Evolutionary conservation across 2,888 invertebrate genomes (phyloP), one percentile per base, ranked within the genome.

Genomic region (Clostera curtula): DNA sequence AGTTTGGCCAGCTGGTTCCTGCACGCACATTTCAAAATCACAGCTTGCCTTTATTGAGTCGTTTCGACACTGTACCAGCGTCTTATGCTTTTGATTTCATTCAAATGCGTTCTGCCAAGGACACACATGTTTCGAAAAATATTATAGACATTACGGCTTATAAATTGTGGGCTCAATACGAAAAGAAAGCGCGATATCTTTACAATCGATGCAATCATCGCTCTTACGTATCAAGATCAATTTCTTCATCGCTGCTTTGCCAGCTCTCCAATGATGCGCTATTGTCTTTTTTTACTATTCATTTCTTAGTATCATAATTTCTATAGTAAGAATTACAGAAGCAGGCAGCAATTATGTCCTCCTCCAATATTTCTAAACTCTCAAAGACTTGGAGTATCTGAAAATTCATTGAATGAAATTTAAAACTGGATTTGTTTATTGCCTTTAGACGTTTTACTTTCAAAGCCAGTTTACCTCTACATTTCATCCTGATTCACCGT

Each of bases 1-100:
- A 72, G 77, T 79, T 79, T 68, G 40, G 36, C 60, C 72, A 73
- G 58, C 69, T 73, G 71, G 70, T 50, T 43, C 38, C 40, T 35
- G 43, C 45, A 45, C 53, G 43, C 50, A 60, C 52, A 49, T 49
- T 50, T 43, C 50, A 36, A 49, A 58, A 54, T 49, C 45, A 32
- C 46, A 50, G 42, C 49, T 49, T 52, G 46, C 39, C 39, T 27
- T 31, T 29, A 26, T 29, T 22, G 18, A 41, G 29, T 30, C 33
- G 40, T 53, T 52, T 52, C 45, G 47, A 49, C 36, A 49, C 46
- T 42, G 39, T 38, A 19, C 39, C 29, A 21, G 14, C 27, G 22
- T 31, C 37, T 36, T 27, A 21, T 28, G 19, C 35, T 31, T 43
- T 42, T 29, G 27, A 30, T 44, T 37, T 36, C 29, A 50, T 48